Evolutionary conservation across 2,113 vertebrate species (phyloP), one percentile per base, ranked within the genome.

Genomic region (Macrotis lagotis): DNA sequence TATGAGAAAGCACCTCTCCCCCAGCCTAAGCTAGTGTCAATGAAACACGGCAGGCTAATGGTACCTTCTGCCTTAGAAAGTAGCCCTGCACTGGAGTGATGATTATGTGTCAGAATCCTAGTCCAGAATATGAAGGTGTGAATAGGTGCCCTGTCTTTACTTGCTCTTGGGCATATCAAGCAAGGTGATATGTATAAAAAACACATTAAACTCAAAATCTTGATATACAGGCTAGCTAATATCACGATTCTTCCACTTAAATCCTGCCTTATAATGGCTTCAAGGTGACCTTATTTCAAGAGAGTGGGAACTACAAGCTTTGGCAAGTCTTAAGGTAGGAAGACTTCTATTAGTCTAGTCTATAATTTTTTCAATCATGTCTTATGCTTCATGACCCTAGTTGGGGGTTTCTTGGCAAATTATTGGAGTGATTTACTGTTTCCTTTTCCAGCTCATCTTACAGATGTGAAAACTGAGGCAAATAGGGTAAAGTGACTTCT

Each of bases 61-160:
- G 31, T 49, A 52, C 89, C 37, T 91, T 53, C 47, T 59, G 59
- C 11, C 1, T 12, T 66, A 92, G 74, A 96, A 94, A 90, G n/a
- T 22, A 91, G 11, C 47, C 49, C 37, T 92, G 24, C 25, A 59
- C 7, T 28, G 31, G 51, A 51, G 2, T 12, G 7, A 14, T 94
- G 55, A 2, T 25, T n/a, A 90, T 55, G 11, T 8, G 90, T 89
- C 22, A 89, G 48, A 89, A 50, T 59, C n/a, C 52, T 16, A 94
- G 37, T 49, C 88, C 25, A 25, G 25, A 52, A 93, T 44, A 55
- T 44, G 14, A 94, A 51, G 66, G 66, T 83, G 66, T 22, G 37
- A 83, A 83, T 22, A 44, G 66, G 37, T 44, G 37, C 66, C 66
- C 66, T 83, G 66, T 83, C 37, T 83, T 83, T n/a, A 22, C 66